Conservation (phyloP, 2,888 invertebrate genomes). For the Itoplectis maculator region DNA sequence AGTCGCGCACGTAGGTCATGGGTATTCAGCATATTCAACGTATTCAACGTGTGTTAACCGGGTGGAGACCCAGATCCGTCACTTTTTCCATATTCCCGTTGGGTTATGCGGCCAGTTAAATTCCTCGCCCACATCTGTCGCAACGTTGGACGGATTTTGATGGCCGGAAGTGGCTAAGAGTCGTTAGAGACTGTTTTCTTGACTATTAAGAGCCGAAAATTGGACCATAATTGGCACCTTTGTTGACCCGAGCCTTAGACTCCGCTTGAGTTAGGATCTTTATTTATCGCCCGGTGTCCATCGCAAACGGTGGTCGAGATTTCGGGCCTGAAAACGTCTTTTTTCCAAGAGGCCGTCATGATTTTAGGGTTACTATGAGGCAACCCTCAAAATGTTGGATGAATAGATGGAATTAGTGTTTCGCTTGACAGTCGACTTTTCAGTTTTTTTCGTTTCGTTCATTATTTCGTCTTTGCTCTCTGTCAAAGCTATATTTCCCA, state of each 20-base stretch:
- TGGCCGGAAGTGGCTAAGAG: background rate
- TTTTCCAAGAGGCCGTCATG: too few species aligned
- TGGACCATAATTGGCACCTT: background rate
- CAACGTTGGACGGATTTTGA: background rate
- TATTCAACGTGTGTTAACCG: slow-evolving; percentile 39
- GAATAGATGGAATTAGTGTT: background rate
- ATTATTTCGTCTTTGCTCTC: background rate
- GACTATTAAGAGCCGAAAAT: too few species aligned
- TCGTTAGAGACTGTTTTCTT: too few species aligned
- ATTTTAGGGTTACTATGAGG: too few species aligned
- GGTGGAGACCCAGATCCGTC: background rate
- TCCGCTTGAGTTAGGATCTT: too few species aligned
- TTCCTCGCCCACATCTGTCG: background rate
- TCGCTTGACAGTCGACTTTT: background rate
- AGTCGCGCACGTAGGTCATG: slow-evolving; percentile 50
- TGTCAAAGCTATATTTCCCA: background rate
- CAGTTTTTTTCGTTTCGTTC: background rate
- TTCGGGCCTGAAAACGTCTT: too few species aligned
- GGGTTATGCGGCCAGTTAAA: background rate
- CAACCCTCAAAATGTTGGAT: background rate
- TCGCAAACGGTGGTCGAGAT: too few species aligned
- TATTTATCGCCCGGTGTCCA: too few species aligned
- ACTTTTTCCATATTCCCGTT: background rate
- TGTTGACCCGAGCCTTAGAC: background rate
- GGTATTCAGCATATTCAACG: slow-evolving; percentile 18